Conservation (phyloP, 2,797 vertebrate species). For the Tapera naevia region DNA sequence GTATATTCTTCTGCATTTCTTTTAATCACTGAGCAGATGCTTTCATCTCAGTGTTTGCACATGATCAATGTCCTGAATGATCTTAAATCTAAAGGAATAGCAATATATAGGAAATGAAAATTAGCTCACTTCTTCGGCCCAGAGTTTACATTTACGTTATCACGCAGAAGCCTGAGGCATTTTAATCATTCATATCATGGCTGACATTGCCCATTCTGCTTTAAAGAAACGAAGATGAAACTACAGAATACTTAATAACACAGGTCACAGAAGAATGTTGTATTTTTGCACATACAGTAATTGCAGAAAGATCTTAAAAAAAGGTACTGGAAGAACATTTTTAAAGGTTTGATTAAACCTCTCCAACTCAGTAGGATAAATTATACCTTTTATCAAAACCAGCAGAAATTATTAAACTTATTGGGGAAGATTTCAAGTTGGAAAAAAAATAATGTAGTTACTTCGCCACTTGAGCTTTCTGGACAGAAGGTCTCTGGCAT, state of each 20-base stretch:
- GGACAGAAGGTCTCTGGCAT: background rate
- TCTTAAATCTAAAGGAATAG: background rate
- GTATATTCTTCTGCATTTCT: background rate
- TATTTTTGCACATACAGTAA: background rate
- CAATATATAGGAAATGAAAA: background rate
- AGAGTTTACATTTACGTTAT: background rate
- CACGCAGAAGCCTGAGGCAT: background rate
- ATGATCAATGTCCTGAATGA: background rate
- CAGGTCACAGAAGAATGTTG: background rate
- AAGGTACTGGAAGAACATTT: background rate
- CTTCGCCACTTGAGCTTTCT: background rate
- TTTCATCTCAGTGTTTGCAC: background rate
- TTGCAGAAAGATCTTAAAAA: background rate
- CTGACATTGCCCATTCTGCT: background rate
- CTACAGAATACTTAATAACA: background rate
- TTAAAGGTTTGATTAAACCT: background rate
- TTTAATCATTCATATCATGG: background rate
- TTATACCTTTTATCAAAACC: background rate
- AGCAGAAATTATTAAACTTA: background rate
- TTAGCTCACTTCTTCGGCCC: background rate
- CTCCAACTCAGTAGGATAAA: background rate
- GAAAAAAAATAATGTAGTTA: background rate
- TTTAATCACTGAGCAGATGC: background rate
- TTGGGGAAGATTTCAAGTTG: background rate
- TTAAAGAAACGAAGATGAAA: background rate